A percentile compares a stretch with the other conserved stretches of the same genome.
Conservation (phyloP, 2,888 invertebrate genomes). For the Rhagophthalmus giganteus region DNA sequence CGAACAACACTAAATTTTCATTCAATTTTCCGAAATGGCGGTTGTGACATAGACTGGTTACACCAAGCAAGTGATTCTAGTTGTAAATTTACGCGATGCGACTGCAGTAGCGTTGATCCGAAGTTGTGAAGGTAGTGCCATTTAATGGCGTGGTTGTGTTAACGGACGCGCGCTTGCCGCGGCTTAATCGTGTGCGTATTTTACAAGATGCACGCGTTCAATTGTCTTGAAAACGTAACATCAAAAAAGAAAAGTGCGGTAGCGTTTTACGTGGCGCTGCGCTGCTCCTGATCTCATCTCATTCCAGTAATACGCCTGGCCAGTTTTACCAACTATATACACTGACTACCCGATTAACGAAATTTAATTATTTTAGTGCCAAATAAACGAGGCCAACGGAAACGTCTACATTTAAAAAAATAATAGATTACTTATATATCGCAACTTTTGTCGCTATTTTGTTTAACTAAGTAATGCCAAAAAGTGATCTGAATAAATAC, state of each 20-base stretch:
- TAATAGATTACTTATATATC: too few species aligned
- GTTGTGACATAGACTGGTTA: constrained; percentile 33
- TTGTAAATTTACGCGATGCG: constrained; percentile 31
- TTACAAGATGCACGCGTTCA: constrained; percentile 1
- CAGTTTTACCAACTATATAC: constrained; percentile 36
- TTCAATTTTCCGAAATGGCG: constrained; percentile 24
- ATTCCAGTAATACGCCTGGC: constrained; percentile 34
- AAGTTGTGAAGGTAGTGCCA: constrained; percentile 11
- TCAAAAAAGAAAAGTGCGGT: too few species aligned
- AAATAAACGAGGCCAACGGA: constrained; percentile 49
- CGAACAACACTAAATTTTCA: constrained; percentile 27
- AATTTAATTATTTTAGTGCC: constrained; percentile 40
- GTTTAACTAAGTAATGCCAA: too few species aligned
- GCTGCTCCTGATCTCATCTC: constrained; percentile 20
- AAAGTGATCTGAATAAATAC: too few species aligned
- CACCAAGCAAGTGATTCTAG: constrained; percentile 34
- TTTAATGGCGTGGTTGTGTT: too few species aligned
- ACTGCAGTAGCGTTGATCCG: constrained; percentile 6
- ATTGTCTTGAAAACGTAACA: too few species aligned
- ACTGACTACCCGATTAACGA: constrained; percentile 22
- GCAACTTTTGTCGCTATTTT: too few species aligned
- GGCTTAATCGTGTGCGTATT: neutral
- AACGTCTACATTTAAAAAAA: too few species aligned
- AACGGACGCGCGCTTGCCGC: constrained; percentile 3
- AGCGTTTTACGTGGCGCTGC: too few species aligned